A percentile compares a stretch with the other conserved stretches of the same genome.
Conservation (phyloP, 2,888 invertebrate genomes). For the Bombylius major region DNA sequence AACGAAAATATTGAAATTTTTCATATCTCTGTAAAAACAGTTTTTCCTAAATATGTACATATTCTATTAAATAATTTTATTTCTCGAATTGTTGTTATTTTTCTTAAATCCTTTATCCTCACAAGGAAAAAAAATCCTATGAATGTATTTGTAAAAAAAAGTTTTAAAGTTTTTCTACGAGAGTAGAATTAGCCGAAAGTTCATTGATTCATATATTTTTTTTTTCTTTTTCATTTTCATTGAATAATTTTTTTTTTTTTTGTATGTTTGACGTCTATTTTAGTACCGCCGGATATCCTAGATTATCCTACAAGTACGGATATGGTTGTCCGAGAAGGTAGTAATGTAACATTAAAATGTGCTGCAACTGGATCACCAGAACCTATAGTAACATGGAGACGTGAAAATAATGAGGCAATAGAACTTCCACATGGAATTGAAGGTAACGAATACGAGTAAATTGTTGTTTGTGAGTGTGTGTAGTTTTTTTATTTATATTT, state of each 20-base stretch:
- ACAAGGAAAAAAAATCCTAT: too few species aligned
- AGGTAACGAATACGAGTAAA: constrained; percentile 49
- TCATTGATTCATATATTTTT: not conserved
- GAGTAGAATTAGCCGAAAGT: too few species aligned
- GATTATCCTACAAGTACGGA: constrained; percentile 76
- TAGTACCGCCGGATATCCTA: constrained; percentile 77
- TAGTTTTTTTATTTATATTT: too few species aligned
- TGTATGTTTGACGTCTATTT: constrained; percentile 3
- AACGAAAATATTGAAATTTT: too few species aligned
- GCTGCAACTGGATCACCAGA: constrained; percentile 78
- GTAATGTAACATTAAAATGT: constrained; percentile 74
- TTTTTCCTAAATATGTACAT: too few species aligned
- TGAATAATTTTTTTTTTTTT: not conserved
- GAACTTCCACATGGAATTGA: constrained; percentile 54
- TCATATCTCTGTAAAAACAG: too few species aligned
- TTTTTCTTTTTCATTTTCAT: not conserved
- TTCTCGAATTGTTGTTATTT: too few species aligned
- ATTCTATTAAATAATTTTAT: too few species aligned
- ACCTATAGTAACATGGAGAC: constrained; percentile 78
- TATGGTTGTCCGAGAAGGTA: constrained; percentile 77
- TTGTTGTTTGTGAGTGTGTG: constrained; percentile 3
- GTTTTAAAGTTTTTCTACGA: too few species aligned
- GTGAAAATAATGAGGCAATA: constrained; percentile 68
- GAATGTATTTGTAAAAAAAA: not conserved
- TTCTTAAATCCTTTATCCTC: too few species aligned